These are phyloP conservation scores for Petromus typicus DNA, from an alignment of 2,113 vertebrate genomes.

Conservation along the genomic window DNA sequence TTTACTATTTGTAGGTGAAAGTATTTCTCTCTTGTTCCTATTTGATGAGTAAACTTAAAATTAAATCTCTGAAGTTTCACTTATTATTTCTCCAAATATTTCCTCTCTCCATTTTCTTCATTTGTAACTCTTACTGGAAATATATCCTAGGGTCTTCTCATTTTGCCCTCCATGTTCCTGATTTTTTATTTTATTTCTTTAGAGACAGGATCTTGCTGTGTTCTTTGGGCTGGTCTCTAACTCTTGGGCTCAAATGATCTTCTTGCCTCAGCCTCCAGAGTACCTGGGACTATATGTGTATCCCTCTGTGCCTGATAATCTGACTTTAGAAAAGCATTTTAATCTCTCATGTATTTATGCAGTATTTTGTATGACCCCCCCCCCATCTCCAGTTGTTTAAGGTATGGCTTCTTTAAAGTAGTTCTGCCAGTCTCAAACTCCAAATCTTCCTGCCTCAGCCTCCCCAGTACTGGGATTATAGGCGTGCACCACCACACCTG, in stretches of 20 bases:
- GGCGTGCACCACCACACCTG: neutral
- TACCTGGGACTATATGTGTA: neutral
- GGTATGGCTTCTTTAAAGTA: neutral
- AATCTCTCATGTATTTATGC: neutral
- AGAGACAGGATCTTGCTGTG: neutral
- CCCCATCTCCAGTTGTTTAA: neutral
- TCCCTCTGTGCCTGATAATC: neutral
- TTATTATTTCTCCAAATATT: neutral
- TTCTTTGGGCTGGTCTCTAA: neutral
- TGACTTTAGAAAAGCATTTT: neutral
- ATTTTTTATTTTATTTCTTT: neutral
- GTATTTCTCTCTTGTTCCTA: neutral
- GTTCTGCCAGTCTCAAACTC: neutral
- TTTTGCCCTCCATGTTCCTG: neutral
- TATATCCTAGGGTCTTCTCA: neutral
- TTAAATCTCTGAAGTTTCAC: constrained; percentile 22
- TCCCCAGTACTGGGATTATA: neutral
- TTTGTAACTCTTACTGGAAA: neutral
- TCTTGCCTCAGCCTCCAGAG: neutral
- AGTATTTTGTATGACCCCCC: neutral
- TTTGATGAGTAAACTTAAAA: neutral
- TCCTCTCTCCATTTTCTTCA: neutral
- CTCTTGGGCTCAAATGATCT: neutral
- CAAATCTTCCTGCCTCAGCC: neutral
- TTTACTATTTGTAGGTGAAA: neutral